Base-by-base conservation (phyloP, 2,797 vertebrate species). In the Petrocephalus sullivani region DNA sequence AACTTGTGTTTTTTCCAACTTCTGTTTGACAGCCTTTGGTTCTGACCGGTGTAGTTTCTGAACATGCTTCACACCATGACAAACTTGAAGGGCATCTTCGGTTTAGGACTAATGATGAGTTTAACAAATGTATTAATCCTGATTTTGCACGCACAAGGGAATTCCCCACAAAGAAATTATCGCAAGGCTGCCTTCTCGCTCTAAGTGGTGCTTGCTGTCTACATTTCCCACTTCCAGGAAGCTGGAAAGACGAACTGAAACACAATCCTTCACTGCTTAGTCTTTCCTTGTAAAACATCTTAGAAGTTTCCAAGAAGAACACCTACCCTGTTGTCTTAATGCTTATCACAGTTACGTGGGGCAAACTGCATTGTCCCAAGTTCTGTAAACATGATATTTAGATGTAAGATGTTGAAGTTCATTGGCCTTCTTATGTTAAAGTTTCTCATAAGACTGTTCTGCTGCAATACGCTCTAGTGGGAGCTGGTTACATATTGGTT, bases 331-430 rank as follows among this genome's bases (percentile, higher is more conserved):
- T 49, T 61, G 58, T 33, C 37, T 51, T 41, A 23, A 10, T 58
- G 58, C 41, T 61, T 14, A 41, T 78, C 56, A 61, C 41, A 60
- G 87, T 61, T 64, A 61, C 37, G 9, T n/a, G 56, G 78, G 37
- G 87, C 46, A 57, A 49, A 41, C 33, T 53, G 56, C 1, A 54
- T 53, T 7, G 28, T 84, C 57, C 23, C 56, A 78, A 19, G 56
- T 19, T 54, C 37, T 46, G 41, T n/a, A 58, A 56, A 88, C 75
- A 88, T 83, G 37, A 84, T 21, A 84, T 84, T 88, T 88, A 83
- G 57, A 83, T 88, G 57, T 61, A n/a, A 60, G 56, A 46, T 58
- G 9, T 64, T 57, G 37, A 58, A 61, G 87, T 5, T 7, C 12
- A 2, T 14, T 23, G 41, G 41, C 14, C 3, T 16, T 49, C 75